Evolutionary conservation across 2,888 invertebrate genomes (phyloP).

Genomic region (Abrostola tripartita): DNA sequence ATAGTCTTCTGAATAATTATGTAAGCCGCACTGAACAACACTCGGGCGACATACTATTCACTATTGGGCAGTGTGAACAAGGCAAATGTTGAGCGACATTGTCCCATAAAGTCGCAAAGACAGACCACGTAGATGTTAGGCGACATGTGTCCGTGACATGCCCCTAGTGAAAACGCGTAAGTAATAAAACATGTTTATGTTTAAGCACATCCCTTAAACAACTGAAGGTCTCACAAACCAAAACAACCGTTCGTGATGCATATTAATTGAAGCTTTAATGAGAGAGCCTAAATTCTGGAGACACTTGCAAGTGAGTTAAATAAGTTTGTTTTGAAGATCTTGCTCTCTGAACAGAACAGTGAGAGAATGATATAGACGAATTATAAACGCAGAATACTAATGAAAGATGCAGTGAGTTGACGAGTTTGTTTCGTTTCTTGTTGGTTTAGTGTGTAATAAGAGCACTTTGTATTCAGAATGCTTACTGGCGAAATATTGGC

Average conservation of each 20-base stretch:
- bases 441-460: background rate
- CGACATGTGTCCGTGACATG: no score
- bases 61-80: no score
- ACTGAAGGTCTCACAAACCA: conserved; percentile 21
- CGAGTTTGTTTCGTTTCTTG: conserved; percentile 4
- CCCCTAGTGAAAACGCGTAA: no score
- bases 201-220: background rate
- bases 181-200: background rate
- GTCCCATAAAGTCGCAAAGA: no score
- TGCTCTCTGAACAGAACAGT: conserved; percentile 55
- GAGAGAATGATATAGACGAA: conserved; percentile 38
- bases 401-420: conserved; percentile 19
- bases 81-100: no score
- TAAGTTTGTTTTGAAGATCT: conserved; percentile 59
- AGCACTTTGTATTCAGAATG: background rate
- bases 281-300: conserved; percentile 67
- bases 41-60: no score
- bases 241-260: conserved; percentile 65
- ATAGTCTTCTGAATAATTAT: no score
- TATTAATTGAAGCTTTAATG: conserved; percentile 76
- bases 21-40: no score
- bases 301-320: conserved; percentile 73
- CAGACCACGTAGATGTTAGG: no score
- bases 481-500: background rate
- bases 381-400: conserved; percentile 22